Evolutionary conservation across 1,140 invertebrate genomes (phyloP), one percentile per base, ranked within the genome.

Genomic region (Sitophilus oryzae): DNA sequence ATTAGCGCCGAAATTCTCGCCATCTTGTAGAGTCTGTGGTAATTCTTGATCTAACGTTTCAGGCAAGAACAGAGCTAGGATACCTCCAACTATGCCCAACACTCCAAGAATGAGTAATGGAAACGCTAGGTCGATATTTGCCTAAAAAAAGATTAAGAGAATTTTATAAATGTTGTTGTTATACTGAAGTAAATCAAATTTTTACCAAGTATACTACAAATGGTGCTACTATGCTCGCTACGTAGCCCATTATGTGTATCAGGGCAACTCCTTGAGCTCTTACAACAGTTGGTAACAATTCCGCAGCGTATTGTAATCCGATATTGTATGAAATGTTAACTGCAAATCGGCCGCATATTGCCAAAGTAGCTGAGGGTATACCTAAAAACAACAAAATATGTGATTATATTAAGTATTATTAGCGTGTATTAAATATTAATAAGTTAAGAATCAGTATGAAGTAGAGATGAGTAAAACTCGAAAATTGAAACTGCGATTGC

Each of bases 261-360:
- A 89, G 71, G 11, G 88, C 84, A 0, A 92, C 80, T 0, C 89
- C 89, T 70, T 91, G 88, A 0, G 87, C 89, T 37, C 90, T 69
- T 0, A 93, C 86, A 1, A 91, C 89, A 0, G 91, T 93, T 1
- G 91, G 90, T 9, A 93, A 68, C 0, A 93, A 70, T 69, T 93
- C 90, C 0, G 90, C 88, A 0, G 88, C 89, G 72, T 91, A 93
- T 64, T 93, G 90, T 0, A 93, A 77, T 0, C 89, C 89, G 46
- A 93, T 92, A 67, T 92, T 93, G 69, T 91, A 92, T 0, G 88
- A 87, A 22, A 91, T 89, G 60, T 91, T 93, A 11, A 92, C 83
- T 54, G 83, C 84, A 59, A 93, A 89, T 20, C 91, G 74, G 1
- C 89, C 89, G 11, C 85, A 70, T 59, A 93, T 86, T 0, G 88